Conservation (phyloP, 2,888 invertebrate genomes). For the Archips crataeganus region DNA sequence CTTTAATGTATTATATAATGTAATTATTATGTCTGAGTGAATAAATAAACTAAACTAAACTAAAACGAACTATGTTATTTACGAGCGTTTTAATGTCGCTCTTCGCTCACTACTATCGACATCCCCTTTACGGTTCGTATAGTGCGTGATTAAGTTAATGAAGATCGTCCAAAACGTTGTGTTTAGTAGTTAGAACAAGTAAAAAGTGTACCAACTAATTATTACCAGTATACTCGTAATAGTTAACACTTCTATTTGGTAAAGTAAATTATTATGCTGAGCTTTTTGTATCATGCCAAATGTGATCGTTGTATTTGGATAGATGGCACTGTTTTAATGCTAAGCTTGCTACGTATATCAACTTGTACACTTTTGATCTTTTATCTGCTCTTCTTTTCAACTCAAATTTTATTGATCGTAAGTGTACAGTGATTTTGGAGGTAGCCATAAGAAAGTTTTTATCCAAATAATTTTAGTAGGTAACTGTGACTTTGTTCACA, state of each 20-base stretch:
- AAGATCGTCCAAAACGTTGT: constrained; percentile 67
- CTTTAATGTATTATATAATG: too few species aligned
- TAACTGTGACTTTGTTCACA: too few species aligned
- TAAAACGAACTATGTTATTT: neutral
- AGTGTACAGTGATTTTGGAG: too few species aligned
- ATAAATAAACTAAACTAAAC: too few species aligned
- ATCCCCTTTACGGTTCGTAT: constrained; percentile 25
- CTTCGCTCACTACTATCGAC: constrained; percentile 5
- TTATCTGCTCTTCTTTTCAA: too few species aligned
- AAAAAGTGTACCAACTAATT: constrained; percentile 63
- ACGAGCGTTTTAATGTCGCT: constrained; percentile 17
- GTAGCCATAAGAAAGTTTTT: too few species aligned
- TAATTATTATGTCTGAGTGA: too few species aligned
- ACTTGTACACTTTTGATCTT: too few species aligned
- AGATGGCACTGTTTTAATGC: too few species aligned
- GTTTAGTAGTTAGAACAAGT: constrained; percentile 64
- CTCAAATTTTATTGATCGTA: too few species aligned
- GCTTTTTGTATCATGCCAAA: neutral
- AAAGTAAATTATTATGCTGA: neutral
- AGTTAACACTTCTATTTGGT: constrained; percentile 39
- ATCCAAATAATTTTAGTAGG: too few species aligned
- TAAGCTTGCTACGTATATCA: too few species aligned
- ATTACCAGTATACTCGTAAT: constrained; percentile 54
- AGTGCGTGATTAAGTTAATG: constrained; percentile 68
- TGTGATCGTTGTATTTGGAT: neutral